phyloP scores from a whole-genome alignment of 2,888 invertebrate genomes.

The Myopa testacea region DNA sequence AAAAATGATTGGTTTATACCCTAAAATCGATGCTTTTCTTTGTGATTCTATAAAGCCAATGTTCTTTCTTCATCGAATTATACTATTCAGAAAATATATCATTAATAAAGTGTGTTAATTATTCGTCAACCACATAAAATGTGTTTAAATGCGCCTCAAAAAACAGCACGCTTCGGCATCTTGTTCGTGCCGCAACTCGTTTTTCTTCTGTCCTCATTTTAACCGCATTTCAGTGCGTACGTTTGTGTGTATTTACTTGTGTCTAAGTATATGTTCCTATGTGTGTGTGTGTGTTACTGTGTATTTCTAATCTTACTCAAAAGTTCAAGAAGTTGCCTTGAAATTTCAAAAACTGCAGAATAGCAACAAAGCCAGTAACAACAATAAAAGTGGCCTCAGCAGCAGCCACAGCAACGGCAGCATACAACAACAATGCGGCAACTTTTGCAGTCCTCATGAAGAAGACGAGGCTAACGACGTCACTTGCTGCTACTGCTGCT shows the following conservation, averaged over 20 bases:
- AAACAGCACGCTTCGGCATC: neutral
- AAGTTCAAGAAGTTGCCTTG: constrained; percentile 34
- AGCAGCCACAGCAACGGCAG: constrained; percentile 10
- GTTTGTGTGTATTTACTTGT: neutral
- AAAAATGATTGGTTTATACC: too few relatives aligned
- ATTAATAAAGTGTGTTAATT: too few relatives aligned
- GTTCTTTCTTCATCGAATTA: too few relatives aligned
- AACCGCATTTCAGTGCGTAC: neutral
- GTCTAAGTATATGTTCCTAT: neutral
- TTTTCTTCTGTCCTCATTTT: neutral
- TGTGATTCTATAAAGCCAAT: too few relatives aligned
- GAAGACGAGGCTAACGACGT: constrained; percentile 16
- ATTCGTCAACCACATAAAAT: too few relatives aligned
- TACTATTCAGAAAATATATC: too few relatives aligned
- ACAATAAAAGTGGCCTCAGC: neutral
- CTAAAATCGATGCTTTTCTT: too few relatives aligned
- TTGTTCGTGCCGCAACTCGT: neutral
- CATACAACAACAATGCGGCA: constrained; percentile 10
- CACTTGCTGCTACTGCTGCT: neutral
- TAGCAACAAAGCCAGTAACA: constrained; percentile 4
- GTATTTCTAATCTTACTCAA: neutral
- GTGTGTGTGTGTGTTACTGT: neutral
- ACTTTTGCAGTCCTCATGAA: neutral
- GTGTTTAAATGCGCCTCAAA: neutral
- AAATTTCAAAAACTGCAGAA: constrained; percentile 30